These are phyloP conservation scores for Petrolisthes cinctipes DNA, from an alignment of 2,888 invertebrate genomes.

Conservation along the genomic window DNA sequence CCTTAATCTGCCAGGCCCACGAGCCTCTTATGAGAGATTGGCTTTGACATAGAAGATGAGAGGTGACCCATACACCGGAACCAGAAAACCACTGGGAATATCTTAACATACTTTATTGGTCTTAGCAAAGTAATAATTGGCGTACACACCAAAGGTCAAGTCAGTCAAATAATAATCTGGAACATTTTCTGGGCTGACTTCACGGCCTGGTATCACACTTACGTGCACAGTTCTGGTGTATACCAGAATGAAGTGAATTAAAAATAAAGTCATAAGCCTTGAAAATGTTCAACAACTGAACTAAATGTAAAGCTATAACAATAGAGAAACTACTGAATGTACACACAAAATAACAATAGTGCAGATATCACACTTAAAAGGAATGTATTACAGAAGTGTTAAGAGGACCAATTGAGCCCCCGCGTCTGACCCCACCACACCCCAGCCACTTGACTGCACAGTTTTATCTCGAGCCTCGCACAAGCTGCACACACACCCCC, in stretches of 20 bases:
- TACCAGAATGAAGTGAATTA: conserved; percentile 51
- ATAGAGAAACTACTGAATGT: conserved; percentile 61
- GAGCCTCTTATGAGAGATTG: conserved; percentile 61
- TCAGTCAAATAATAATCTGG: conserved; percentile 60
- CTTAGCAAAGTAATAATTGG: conserved; percentile 60
- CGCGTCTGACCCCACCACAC: conserved; percentile 51
- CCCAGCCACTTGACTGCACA: conserved; percentile 47
- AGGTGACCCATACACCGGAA: conserved; percentile 62
- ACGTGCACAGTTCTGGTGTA: conserved; percentile 48
- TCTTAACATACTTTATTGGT: conserved; percentile 61
- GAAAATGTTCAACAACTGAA: conserved; percentile 61
- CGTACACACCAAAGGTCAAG: conserved; percentile 59
- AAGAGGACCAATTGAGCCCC: conserved; percentile 58
- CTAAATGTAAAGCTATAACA: conserved; percentile 62
- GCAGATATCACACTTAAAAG: conserved; percentile 60
- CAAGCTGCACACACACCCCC: neutral
- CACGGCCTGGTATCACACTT: conserved; percentile 50
- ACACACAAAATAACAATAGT: conserved; percentile 62
- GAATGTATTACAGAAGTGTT: conserved; percentile 55
- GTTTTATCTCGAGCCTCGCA: conserved; percentile 27
- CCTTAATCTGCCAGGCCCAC: conserved; percentile 63
- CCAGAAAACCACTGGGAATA: conserved; percentile 63
- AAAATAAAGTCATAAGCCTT: conserved; percentile 53
- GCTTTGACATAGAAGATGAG: conserved; percentile 61
- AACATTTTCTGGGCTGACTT: conserved; percentile 60